phyloP scores from a whole-genome alignment of 2,113 vertebrate species.

The Synchiropus splendidus region DNA sequence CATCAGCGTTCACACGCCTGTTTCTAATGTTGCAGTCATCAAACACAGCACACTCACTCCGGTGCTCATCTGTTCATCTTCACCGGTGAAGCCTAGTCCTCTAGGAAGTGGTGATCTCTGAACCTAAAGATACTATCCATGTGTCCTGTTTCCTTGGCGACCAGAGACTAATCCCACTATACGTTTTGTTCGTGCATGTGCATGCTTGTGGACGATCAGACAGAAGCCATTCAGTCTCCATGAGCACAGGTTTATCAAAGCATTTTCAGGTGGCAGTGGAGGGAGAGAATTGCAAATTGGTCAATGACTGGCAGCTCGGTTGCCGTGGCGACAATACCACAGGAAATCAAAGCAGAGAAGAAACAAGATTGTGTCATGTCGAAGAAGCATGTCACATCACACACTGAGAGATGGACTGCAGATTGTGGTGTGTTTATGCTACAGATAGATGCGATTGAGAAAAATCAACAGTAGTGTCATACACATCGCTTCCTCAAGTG shows the following conservation, averaged over 20 bases:
- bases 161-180: slow-evolving; percentile 20
- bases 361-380: too few species aligned
- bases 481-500: too few species aligned
- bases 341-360: slow-evolving; percentile 41
- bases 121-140: slow-evolving; percentile 24
- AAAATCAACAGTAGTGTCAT: too few species aligned
- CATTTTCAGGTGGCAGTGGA: slow-evolving; percentile 46
- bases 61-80: too few species aligned
- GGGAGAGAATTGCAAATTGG: slow-evolving; percentile 62
- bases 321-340: slow-evolving; percentile 62
- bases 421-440: too few species aligned
- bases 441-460: too few species aligned
- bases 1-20: slow-evolving; percentile 8
- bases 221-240: not conserved
- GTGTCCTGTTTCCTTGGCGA: slow-evolving; percentile 64
- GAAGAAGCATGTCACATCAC: slow-evolving; percentile 18
- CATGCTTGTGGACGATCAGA: not conserved
- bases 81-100: too few species aligned
- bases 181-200: slow-evolving; percentile 2
- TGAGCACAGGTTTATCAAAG: slow-evolving; percentile 1
- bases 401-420: too few species aligned
- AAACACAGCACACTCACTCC: slow-evolving; percentile 7
- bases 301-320: slow-evolving; percentile 59
- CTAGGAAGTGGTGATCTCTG: slow-evolving; percentile 59
- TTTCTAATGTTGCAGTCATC: not conserved